phyloP scores from a whole-genome alignment of 2,113 vertebrate species.

The Bujurquina vittata region DNA sequence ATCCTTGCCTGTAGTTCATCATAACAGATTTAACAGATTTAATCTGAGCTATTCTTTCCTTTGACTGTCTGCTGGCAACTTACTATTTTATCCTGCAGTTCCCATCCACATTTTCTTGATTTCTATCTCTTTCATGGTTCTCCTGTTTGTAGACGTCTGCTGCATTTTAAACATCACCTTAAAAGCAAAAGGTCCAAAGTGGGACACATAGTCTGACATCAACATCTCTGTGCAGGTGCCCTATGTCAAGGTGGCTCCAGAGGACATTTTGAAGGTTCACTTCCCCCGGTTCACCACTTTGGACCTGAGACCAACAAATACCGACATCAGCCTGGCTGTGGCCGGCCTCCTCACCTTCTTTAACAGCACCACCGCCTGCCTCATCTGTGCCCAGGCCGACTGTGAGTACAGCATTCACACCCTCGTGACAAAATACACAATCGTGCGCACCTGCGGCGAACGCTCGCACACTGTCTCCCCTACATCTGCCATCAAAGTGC shows the following conservation, averaged over 20 bases:
- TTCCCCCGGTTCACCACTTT: constrained; percentile 96
- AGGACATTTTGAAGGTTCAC: constrained; percentile 96
- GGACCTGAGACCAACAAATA: constrained; percentile 97
- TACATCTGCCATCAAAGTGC: constrained; percentile 33
- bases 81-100: constrained; percentile 33
- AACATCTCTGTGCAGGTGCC: constrained; percentile 85
- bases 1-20: constrained; percentile 36
- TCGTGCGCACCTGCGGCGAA: constrained; percentile 6
- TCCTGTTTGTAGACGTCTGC: background rate
- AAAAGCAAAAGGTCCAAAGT: constrained; percentile 7
- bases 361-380: constrained; percentile 95
- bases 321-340: constrained; percentile 94
- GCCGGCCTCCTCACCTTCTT: constrained; percentile 96
- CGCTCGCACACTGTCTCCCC: background rate
- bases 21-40: constrained; percentile 41
- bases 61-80: constrained; percentile 30
- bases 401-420: constrained; percentile 84
- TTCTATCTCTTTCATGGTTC: background rate
- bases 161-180: constrained; percentile 9
- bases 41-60: constrained; percentile 19
- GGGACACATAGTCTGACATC: constrained; percentile 9
- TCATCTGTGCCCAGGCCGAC: constrained; percentile 98
- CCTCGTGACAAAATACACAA: constrained; percentile 6
- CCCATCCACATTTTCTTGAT: background rate
- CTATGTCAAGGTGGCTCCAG: constrained; percentile 96